Evolutionary conservation across 2,113 vertebrate genomes (phyloP).

Genomic region (Ramphastos sulfuratus): DNA sequence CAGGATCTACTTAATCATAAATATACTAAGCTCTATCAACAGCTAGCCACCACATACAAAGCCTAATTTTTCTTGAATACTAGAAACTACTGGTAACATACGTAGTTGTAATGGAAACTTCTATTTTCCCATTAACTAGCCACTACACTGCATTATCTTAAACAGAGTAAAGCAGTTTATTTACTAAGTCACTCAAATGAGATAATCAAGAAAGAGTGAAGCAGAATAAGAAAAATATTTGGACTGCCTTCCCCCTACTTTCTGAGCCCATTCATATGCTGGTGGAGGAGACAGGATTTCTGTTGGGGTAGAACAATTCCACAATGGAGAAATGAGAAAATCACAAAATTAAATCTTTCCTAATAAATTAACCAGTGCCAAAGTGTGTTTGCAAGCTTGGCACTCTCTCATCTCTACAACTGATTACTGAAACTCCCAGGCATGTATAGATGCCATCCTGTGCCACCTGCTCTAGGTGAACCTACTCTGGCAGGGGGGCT

Average conservation of each 20-base stretch:
- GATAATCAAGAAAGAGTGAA: background rate
- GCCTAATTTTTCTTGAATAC: background rate
- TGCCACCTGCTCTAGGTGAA: too few species aligned
- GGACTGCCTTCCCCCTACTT: accelerated
- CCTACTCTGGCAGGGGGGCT: too few species aligned
- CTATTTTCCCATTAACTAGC: background rate
- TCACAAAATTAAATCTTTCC: background rate
- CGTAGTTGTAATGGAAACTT: background rate
- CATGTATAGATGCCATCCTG: background rate
- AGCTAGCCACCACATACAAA: background rate
- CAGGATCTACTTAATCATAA: background rate
- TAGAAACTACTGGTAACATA: background rate
- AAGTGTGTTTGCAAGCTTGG: background rate
- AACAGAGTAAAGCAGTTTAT: background rate
- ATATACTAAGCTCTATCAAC: background rate
- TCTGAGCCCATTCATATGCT: background rate
- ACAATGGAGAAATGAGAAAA: background rate
- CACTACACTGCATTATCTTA: background rate
- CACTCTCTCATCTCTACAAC: background rate
- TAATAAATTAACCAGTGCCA: background rate
- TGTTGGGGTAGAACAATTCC: background rate
- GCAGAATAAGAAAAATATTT: background rate
- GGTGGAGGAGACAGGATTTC: background rate
- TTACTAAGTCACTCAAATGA: background rate
- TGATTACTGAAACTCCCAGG: background rate